Conservation (phyloP, 2,888 invertebrate genomes). For the Ischnus inquisitorius region DNA sequence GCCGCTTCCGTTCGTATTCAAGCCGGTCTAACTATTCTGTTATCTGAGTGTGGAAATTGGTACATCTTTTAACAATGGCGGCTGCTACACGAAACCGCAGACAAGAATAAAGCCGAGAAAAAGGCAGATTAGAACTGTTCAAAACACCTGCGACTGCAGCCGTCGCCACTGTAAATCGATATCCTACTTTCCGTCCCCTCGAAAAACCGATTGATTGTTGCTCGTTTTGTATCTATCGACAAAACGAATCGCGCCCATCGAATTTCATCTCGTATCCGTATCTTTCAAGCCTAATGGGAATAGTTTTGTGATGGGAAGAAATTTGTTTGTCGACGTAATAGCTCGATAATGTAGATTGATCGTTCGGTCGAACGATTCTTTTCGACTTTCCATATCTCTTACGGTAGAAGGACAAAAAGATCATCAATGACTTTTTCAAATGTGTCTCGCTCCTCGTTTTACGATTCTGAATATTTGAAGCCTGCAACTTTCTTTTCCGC, state of each 20-base stretch:
- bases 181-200: not conserved
- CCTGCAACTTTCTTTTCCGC: too few species aligned
- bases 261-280: not conserved
- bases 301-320: not conserved
- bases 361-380: not conserved
- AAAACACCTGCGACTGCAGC: conserved; percentile 21
- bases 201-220: conserved; percentile 1
- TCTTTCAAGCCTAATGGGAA: not conserved
- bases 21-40: not conserved
- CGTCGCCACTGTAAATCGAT: not conserved
- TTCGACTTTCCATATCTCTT: not conserved
- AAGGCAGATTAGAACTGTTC: conserved; percentile 9
- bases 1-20: not conserved
- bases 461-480: not conserved
- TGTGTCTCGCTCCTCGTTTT: not conserved
- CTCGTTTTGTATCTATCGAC: not conserved
- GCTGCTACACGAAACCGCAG: not conserved
- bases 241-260: not conserved
- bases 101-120: not conserved
- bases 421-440: not conserved
- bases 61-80: not conserved
- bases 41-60: not conserved
- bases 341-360: not conserved
- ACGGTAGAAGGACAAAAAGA: not conserved
- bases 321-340: not conserved